Base-by-base conservation (phyloP, 2,888 invertebrate genomes). In the Labia minor region DNA sequence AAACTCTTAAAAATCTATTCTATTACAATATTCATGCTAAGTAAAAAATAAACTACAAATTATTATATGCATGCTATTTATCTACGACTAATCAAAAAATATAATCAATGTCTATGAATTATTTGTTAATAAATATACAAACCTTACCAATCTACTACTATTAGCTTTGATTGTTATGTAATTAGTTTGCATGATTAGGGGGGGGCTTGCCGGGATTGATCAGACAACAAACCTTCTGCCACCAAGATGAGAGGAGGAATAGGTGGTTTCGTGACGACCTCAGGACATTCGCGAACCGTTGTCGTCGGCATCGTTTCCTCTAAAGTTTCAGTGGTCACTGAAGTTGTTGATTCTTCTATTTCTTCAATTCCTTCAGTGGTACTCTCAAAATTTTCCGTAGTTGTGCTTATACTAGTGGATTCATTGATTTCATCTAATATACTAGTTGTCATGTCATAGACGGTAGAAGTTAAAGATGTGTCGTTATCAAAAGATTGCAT, bases 231-330 rank as follows among this genome's bases (percentile, higher is more conserved):
- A 91, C 91, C 91, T 91, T 91, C 90, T 76, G 91, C 82, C 77
- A 91, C 88, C 75, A 91, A 85, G 80, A 91, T 89, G 77, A 88
- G 81, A 75, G 85, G 86, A 78, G 86, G 82, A 76, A 85, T 81
- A 76, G 84, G 81, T 72, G 83, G 79, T 77, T 82, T 81, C 72
- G 79, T 80, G 64, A 77, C 78, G 65, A 75, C 72, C 71, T 76
- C 79, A 71, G 75, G 77, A 76, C 78, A 78, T 67, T 72, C 69
- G 66, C 72, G 70, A 11, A 64, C 73, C 73, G 65, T 70, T 75
- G 67, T 37, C 10, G 68, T 64, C 73, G 10, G 74, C 62, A 65
- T 61, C 19, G 37, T 71, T 69, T 75, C 75, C 19, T 63, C 62
- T n/a, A 62, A 61, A 66, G 74, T 68, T 33, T 71, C 70, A 10